Evolutionary conservation across 2,113 vertebrate species (phyloP).

Genomic region (Arenaria interpres): DNA sequence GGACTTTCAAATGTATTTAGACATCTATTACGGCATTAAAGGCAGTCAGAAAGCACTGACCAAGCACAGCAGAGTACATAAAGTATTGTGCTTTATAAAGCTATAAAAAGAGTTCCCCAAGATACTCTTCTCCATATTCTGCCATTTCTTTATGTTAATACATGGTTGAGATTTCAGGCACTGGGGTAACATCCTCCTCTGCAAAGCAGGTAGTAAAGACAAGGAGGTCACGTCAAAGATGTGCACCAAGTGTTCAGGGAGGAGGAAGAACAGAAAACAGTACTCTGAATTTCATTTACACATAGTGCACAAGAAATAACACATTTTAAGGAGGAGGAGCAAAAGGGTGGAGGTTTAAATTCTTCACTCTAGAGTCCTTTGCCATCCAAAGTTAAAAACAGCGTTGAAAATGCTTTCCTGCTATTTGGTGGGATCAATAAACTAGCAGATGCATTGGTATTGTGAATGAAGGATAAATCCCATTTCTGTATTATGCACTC

Average conservation of each 20-base stretch:
- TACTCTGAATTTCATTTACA: background rate
- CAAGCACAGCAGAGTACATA: background rate
- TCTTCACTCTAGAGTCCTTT: background rate
- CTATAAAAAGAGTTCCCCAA: background rate
- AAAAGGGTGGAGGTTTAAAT: background rate
- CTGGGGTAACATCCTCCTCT: background rate
- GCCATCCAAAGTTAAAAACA: background rate
- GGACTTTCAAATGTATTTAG: conserved; percentile 4
- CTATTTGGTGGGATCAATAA: background rate
- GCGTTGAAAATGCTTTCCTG: background rate
- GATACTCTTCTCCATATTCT: background rate
- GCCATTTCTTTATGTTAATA: background rate
- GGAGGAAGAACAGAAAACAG: background rate
- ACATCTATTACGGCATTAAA: background rate
- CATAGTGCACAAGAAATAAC: background rate
- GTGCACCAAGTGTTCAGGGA: background rate
- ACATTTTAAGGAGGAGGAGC: background rate
- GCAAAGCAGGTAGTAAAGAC: background rate
- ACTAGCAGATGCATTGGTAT: background rate
- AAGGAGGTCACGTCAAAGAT: background rate
- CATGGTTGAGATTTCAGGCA: background rate
- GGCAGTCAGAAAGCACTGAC: conserved; percentile 6
- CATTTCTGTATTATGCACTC: background rate
- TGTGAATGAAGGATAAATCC: background rate
- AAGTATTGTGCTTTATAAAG: background rate